Base-by-base conservation (phyloP, 2,113 vertebrate species). In the Bungarus multicinctus region DNA sequence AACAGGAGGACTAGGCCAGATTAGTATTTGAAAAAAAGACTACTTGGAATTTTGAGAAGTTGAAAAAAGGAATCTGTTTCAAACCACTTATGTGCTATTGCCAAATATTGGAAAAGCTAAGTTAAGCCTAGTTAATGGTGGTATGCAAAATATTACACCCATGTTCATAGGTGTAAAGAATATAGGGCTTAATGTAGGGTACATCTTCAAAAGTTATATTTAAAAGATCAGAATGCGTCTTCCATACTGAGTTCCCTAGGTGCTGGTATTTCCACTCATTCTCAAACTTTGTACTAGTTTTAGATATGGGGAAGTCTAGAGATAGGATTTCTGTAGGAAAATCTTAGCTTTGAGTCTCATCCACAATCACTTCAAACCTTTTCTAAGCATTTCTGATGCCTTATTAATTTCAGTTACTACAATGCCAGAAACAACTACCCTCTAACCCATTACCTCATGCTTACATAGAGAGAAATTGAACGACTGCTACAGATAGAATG, bases 381-480 rank as follows among this genome's bases (percentile, higher is more conserved):
- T 22, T 87, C 85, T 60, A 45, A 52, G 53, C 53, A n/a, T 47
- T 92, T 43, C 30, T 85, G 5, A 55, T 92, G 39, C 39, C 20
- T 18, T 89, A 55, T 45, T 85, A 25, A 39, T 89, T 52, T 57
- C 27, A 34, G 87, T 50, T 43, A 85, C 39, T 64, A 85, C 25
- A 85, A 89, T 54, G 89, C 39, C 91, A 93, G 90, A 87, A 95
- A 81, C 74, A 95, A 81, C 74, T 88, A 93, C 47, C 52, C 64
- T 5, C 23, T 30, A 53, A 23, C 10, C 5, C 12, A 23, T 92
- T 92, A 89, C 39, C 52, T 89, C 87, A 89, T 89, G 64, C 57
- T 85, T 85, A 92, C 64, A 81, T n/a, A 74, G 23, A 55, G 52
- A 74, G 23, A 92, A 88, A 55, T 50, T 55, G 88, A 58, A 57